Base-by-base conservation (phyloP, 2,113 vertebrate genomes). In the Aegotheles bennettii region DNA sequence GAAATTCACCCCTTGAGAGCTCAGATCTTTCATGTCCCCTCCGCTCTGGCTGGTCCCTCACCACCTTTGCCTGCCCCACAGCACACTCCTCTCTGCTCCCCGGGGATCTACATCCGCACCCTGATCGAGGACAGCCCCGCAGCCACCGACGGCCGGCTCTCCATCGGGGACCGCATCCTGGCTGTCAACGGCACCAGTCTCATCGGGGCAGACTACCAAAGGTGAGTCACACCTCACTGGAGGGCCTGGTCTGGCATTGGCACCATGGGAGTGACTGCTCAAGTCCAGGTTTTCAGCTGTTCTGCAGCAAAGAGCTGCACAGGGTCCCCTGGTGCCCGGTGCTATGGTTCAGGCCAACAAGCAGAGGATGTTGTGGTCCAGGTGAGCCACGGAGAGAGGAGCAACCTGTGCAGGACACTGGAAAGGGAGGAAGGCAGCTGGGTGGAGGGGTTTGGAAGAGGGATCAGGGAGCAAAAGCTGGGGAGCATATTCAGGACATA, bases 31-130 rank as follows among this genome's bases (percentile, higher is more conserved):
- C 0, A 8, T 3, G 21, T 28, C 42, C 25, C 42, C 24, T 47
- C 16, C 0, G 0, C 24, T 15, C 26, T 17, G 43, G 26, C 36
- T 16, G 61, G 29, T 28, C 2, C 1, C 85, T 91, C 42, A 78
- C 38, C 0, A 0, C 57, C 19, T 75, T 19, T 31, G 57, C 35
- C 31, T 75, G 57, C 38, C 71, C 24, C 24, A 35, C 97, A 99
- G 99, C 99, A 99, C 98, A 99, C 99, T 2, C 98, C 98, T 9
- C 98, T 99, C 78, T 98, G 98, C 17, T 92, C 98, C 53, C 98
- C 99, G 0, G 99, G 99, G 56, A 99, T 99, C 95, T 99, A 99
- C 97, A 99, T 99, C 97, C 98, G 99, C 95, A 99, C 99, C 1
- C 98, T 99, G 94, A 98, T 99, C 25, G 99, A 99, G 0, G 99